phyloP scores from a whole-genome alignment of 1,140 invertebrate genomes.

The Chlorops oryzae region DNA sequence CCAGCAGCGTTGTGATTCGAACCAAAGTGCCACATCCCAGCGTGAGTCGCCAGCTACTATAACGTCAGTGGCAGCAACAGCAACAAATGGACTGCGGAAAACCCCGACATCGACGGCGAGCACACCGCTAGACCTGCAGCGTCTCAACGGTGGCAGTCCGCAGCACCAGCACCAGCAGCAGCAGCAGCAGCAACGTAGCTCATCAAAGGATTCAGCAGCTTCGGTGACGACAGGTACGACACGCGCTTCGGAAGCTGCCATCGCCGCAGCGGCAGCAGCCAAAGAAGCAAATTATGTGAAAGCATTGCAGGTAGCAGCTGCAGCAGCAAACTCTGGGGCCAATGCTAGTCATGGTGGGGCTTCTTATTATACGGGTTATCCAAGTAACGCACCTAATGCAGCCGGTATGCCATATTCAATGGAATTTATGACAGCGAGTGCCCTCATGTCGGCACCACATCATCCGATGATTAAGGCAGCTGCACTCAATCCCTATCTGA shows the following conservation, averaged over 20 bases:
- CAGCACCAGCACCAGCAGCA: conserved; percentile 9
- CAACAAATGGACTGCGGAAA: conserved; percentile 15
- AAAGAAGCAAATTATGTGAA: conserved; percentile 44
- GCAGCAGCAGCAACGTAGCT: conserved; percentile 31
- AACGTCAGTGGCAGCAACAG: not conserved
- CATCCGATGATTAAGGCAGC: conserved; percentile 63
- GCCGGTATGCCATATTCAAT: conserved; percentile 58
- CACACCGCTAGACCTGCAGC: conserved; percentile 2
- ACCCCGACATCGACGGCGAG: conserved; percentile 32
- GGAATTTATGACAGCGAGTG: conserved; percentile 64
- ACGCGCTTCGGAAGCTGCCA: conserved; percentile 27
- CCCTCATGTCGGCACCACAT: conserved; percentile 64
- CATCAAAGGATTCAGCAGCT: conserved; percentile 40
- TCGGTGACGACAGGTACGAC: conserved; percentile 13
- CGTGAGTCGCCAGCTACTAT: conserved; percentile 33
- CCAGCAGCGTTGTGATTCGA: conserved; percentile 42
- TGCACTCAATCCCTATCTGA: conserved; percentile 62
- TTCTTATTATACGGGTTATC: conserved; percentile 52
- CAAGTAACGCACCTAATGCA: conserved; percentile 51
- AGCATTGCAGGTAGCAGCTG: conserved; percentile 52
- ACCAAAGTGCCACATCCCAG: conserved; percentile 47
- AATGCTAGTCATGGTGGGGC: conserved; percentile 56
- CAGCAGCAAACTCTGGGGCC: conserved; percentile 46
- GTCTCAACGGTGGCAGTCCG: not conserved
- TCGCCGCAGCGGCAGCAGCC: conserved; percentile 33